phyloP scores from a whole-genome alignment of 2,888 invertebrate species.

The Meiosimyza decipiens region DNA sequence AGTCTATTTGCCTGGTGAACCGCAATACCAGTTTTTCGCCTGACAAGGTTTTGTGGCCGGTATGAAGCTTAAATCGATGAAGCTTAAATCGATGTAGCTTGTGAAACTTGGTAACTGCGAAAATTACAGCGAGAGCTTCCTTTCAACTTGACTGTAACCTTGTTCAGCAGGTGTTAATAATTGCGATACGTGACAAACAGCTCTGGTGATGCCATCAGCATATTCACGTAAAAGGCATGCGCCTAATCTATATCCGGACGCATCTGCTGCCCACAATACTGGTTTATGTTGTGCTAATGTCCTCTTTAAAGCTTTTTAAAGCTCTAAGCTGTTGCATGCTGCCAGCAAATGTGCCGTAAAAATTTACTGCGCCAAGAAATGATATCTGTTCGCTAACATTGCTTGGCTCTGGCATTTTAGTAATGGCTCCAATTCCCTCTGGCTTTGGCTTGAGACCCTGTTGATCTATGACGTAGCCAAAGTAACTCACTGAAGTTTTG shows the following conservation, averaged over 20 bases:
- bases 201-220: slow-evolving; percentile 51
- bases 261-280: slow-evolving; percentile 42
- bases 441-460: slow-evolving; percentile 41
- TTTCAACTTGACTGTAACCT: slow-evolving; percentile 56
- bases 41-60: slow-evolving; percentile 48
- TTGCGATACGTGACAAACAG: slow-evolving; percentile 53
- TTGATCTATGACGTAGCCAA: slow-evolving; percentile 38
- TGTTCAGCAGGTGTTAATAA: slow-evolving; percentile 52
- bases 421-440: too few species aligned
- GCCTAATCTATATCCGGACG: slow-evolving; percentile 35
- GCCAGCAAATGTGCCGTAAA: slow-evolving; percentile 39
- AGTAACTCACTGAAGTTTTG: slow-evolving; percentile 37
- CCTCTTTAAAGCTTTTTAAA: slow-evolving; percentile 25
- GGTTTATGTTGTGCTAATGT: slow-evolving; percentile 34
- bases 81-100: slow-evolving; percentile 55
- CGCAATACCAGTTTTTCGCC: slow-evolving; percentile 49
- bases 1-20: slow-evolving; percentile 44
- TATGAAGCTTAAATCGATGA: slow-evolving; percentile 54
- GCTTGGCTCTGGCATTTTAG: too few species aligned
- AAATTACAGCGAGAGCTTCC: slow-evolving; percentile 57
- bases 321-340: slow-evolving; percentile 34
- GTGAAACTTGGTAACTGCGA: slow-evolving; percentile 55
- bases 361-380: too few species aligned
- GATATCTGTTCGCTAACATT: too few species aligned
- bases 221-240: slow-evolving; percentile 38